Base-by-base conservation (phyloP, 2,797 vertebrate genomes). In the Masticophis lateralis region DNA sequence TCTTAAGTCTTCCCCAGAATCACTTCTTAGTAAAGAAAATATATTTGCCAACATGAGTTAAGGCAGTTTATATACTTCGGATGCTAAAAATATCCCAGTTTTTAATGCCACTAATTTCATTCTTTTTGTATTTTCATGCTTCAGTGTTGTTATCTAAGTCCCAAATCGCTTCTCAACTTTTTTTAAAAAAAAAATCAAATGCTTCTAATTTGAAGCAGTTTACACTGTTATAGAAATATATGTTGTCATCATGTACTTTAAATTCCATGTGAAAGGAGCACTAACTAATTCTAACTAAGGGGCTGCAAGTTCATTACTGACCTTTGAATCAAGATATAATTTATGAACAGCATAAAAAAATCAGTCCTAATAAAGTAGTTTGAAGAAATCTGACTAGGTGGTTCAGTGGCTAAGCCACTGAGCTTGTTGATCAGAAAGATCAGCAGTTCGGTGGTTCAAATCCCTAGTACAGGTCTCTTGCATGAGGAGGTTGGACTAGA, bases 61-160 rank as follows among this genome's bases (percentile, higher is more conserved):
- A 27, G 74, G 87, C 25, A 91, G 57, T 91, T 95, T 95, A 53
- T 89, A 57, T 47, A 5, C 88, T 92, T 83, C 53, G 59, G 90
- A 94, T 95, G 86, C 20, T 61, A 91, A 87, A 55, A 95, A 89
- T 12, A n/a, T 8, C 47, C 20, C 7, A 13, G 28, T 79, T 95
- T 92, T 93, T 69, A 83, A 43, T 47, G 10, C 79, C 43, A 25
- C 0, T 25, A 10, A 22, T 83, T 83, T 69, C 32, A 18, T n/a
- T 56, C 13, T 56, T 90, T 20, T 89, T 25, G 43, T 53, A 28
- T 47, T 90, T 10, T 89, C 56, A 53, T 47, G 25, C 25, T 86
- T 79, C 32, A 79, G 37, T 47, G 37, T 47, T 83, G 74, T 83
- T 83, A 25, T 47, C 74, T 47, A 83, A 83, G 20, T 47, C 22